A percentile compares a stretch with the other conserved stretches of the same genome.
These are phyloP conservation scores for Cyclargus thomasi DNA, from an alignment of 1,140 invertebrate species.

Conservation along the genomic window DNA sequence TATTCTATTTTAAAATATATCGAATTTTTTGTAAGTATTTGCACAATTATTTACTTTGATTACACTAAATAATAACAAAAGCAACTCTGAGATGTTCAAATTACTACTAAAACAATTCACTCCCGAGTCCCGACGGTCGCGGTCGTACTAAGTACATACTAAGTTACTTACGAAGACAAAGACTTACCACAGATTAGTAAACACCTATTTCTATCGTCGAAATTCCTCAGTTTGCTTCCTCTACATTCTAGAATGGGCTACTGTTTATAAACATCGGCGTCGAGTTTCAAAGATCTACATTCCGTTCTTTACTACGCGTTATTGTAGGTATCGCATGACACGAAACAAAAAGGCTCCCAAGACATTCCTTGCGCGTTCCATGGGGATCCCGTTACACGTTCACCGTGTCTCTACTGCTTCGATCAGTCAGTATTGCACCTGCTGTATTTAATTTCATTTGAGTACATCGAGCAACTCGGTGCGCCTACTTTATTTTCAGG, in stretches of 20 bases:
- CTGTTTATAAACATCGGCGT: constrained; percentile 38
- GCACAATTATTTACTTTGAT: too few relatives aligned
- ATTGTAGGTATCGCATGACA: constrained; percentile 34
- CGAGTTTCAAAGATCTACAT: constrained; percentile 49
- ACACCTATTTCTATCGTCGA: not conserved
- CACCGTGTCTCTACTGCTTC: constrained; percentile 19
- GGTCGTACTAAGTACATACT: too few relatives aligned
- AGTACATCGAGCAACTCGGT: not conserved
- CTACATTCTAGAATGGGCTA: not conserved
- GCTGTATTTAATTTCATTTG: not conserved
- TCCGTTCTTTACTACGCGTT: constrained; percentile 37
- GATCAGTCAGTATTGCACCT: constrained; percentile 17
- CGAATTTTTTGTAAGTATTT: too few relatives aligned
- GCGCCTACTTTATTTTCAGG: not conserved
- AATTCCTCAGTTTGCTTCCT: not conserved
- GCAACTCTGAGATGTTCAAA: too few relatives aligned
- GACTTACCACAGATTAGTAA: not conserved
- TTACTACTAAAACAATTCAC: too few relatives aligned
- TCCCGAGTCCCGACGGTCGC: too few relatives aligned
- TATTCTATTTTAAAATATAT: too few relatives aligned
- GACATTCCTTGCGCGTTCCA: constrained; percentile 44
- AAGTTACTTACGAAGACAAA: not conserved
- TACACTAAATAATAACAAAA: too few relatives aligned
- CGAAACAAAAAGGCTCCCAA: constrained; percentile 38
- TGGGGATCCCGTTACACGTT: constrained; percentile 31